A percentile compares a stretch with the other conserved stretches of the same genome.
phyloP scores from a whole-genome alignment of 2,113 vertebrate species.

The Fulica atra region DNA sequence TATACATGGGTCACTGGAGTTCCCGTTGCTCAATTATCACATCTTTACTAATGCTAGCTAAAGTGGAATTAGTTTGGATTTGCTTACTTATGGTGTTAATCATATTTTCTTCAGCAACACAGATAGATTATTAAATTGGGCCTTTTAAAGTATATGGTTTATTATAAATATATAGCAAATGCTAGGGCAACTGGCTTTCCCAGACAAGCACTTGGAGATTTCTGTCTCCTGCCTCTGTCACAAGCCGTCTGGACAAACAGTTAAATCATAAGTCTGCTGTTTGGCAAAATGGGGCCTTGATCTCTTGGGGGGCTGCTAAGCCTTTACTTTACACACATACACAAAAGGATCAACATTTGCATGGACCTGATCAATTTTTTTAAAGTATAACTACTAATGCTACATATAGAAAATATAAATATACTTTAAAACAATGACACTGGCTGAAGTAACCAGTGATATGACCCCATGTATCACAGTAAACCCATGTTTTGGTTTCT shows the following conservation, averaged over 20 bases:
- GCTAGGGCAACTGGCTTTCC: not conserved
- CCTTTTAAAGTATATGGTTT: not conserved
- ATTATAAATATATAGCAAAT: not conserved
- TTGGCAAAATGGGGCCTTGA: not conserved
- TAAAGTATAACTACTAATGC: not conserved
- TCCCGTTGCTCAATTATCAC: not conserved
- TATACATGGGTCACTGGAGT: not conserved
- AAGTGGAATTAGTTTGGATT: not conserved
- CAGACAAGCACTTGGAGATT: not conserved
- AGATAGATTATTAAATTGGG: not conserved
- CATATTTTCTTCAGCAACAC: not conserved
- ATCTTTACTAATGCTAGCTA: not conserved
- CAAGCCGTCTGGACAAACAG: not conserved
- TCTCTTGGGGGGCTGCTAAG: not conserved
- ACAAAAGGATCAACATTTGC: not conserved
- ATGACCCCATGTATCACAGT: not conserved
- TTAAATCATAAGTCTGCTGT: not conserved
- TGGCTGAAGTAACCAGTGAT: not conserved
- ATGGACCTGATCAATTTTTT: not conserved
- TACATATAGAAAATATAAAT: not conserved
- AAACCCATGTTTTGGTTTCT: not conserved
- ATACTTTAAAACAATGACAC: accelerated
- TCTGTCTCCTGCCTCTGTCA: not conserved
- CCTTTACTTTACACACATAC: not conserved
- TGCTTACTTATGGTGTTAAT: not conserved